Conservation (phyloP, 2,797 vertebrate genomes). For the Dallia pectoralis region DNA sequence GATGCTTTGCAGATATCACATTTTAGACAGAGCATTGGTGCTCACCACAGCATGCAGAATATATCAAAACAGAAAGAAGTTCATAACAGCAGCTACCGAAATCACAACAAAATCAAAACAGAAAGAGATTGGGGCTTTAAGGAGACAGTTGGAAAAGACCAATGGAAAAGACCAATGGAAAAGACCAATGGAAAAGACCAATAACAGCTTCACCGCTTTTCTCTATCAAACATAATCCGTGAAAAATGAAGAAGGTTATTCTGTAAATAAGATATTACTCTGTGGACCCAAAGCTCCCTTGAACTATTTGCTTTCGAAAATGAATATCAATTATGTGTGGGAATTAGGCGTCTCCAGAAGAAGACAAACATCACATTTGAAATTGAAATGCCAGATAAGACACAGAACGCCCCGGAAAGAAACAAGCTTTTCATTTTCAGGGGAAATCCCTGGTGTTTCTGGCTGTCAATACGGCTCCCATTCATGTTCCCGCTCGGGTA, state of each 20-base stretch:
- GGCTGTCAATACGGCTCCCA: constrained; percentile 22
- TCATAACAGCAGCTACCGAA: constrained; percentile 55
- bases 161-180: constrained; percentile 15
- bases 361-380: constrained; percentile 65
- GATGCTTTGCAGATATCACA: constrained; percentile 58
- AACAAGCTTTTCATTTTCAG: constrained; percentile 13
- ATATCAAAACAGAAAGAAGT: constrained; percentile 47
- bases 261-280: constrained; percentile 54
- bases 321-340: constrained; percentile 69
- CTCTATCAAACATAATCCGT: constrained; percentile 35
- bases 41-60: constrained; percentile 49
- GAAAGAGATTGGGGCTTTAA: constrained; percentile 20
- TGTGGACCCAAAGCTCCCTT: constrained; percentile 55
- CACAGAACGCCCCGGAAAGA: constrained; percentile 7
- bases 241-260: constrained; percentile 31
- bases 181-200: constrained; percentile 18
- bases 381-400: constrained; percentile 60
- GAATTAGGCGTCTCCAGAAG: constrained; percentile 56
- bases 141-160: constrained; percentile 27
- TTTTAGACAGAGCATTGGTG: constrained; percentile 58
- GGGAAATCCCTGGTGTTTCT: constrained; percentile 13
- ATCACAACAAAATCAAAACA: constrained; percentile 55
- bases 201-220: constrained; percentile 39
- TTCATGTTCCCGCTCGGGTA: constrained; percentile 10
- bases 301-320: constrained; percentile 68